Evolutionary conservation across 2,113 vertebrate species (phyloP), one percentile per base, ranked within the genome.

Genomic region (Xiphophorus couchianus): DNA sequence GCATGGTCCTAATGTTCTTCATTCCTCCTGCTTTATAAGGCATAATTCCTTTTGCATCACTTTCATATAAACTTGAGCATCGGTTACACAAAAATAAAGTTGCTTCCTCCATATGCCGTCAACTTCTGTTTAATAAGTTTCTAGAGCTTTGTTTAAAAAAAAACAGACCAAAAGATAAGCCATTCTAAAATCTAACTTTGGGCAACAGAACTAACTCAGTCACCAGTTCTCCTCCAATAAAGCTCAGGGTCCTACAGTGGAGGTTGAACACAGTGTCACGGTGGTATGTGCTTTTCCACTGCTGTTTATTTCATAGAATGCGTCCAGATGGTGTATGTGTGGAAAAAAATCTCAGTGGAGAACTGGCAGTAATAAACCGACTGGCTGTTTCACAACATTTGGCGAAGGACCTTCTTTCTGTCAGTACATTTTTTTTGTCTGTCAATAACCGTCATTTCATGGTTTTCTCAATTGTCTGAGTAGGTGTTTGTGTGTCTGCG

Each of bases 251-350:
- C 19, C 58, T 75, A 63, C 25, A 42, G 54, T 28, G 48, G 63
- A 48, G 42, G 74, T 67, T 74, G 39, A 48, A 74, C 73, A 69
- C 68, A 73, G 69, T 80, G 62, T 51, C 48, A 35, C 3, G 51
- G 37, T 3, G 51, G 72, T 76, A 67, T 88, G 73, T 83, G 80
- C 89, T 88, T 74, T 73, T 69, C 61, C 39, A 2, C 78, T 91
- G 75, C 67, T 86, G 76, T 82, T 82, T 90, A 82, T 86, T 85
- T 88, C 83, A 88, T 74, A 63, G 29, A 60, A 62, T 67, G 71
- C 13, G 61, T 81, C 77, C 90, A 91, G 89, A 89, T 93, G 89
- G 64, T 74, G 62, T 62, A 17, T 62, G 48, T 69, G 58, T 73
- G 65, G 25, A 27, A 60, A 62, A 77, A 74, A 69, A 65, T 62